These are phyloP conservation scores for Henricia sp. DNA, from an alignment of 53 echinoderm and acorn worm species.

Conservation along the genomic window DNA sequence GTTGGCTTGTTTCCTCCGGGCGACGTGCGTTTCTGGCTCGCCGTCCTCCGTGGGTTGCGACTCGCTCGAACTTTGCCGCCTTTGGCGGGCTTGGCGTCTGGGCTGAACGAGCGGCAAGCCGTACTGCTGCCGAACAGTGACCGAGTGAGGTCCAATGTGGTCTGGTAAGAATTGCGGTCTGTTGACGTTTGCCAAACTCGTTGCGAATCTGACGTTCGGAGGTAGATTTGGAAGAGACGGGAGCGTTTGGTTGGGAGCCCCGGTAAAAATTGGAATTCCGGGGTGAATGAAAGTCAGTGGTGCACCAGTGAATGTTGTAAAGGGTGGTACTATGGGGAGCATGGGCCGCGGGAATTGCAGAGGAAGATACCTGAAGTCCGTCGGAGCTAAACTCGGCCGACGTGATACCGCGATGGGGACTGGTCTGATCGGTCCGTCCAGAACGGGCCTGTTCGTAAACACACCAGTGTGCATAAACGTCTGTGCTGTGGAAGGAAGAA, in stretches of 20 bases:
- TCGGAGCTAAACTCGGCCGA: constrained; percentile 44
- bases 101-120: constrained; percentile 28
- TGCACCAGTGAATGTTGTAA: constrained; percentile 60
- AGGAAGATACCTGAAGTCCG: constrained; percentile 38
- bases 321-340: constrained; percentile 70
- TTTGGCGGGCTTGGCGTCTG: constrained; percentile 28
- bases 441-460: background rate
- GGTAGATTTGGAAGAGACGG: constrained; percentile 21
- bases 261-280: constrained; percentile 18
- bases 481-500: background rate
- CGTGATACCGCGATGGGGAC: constrained; percentile 45
- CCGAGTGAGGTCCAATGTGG: constrained; percentile 9
- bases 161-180: constrained; percentile 29
- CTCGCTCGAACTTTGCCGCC: constrained; percentile 35
- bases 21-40: constrained; percentile 53
- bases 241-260: background rate
- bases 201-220: constrained; percentile 1
- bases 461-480: background rate
- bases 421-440: constrained; percentile 51
- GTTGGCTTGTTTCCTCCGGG: constrained; percentile 79
- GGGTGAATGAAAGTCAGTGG: constrained; percentile 43
- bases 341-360: constrained; percentile 55
- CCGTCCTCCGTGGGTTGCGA: constrained; percentile 33
- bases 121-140: constrained; percentile 9
- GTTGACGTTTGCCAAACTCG: constrained; percentile 19